Evolutionary conservation across 2,797 vertebrate genomes (phyloP).

Genomic region (Malurus splendens): DNA sequence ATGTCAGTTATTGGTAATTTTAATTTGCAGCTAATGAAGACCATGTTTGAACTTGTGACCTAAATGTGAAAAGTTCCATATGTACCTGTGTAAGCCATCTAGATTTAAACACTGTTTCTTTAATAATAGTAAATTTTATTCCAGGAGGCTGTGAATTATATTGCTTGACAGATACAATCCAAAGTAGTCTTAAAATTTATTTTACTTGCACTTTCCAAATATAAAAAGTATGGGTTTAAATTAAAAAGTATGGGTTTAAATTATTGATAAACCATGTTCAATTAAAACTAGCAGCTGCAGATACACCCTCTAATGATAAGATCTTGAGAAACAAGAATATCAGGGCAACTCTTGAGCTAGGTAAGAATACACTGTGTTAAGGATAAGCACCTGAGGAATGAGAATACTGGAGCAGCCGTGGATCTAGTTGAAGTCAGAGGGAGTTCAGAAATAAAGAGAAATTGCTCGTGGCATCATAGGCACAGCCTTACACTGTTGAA

Average conservation of each 20-base stretch:
- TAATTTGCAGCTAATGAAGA: slow-evolving; percentile 35
- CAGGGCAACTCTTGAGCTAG: not conserved
- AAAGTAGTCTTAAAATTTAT: not conserved
- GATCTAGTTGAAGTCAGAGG: not conserved
- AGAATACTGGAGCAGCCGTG: not conserved
- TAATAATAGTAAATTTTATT: not conserved
- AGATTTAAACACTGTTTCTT: slow-evolving; percentile 11
- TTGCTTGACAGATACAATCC: not conserved
- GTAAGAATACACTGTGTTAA: not conserved
- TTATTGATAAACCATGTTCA: not conserved
- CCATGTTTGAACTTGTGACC: slow-evolving; percentile 25
- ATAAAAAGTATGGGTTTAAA: not conserved
- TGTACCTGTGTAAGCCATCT: not conserved
- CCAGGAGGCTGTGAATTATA: not conserved
- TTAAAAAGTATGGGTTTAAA: not conserved
- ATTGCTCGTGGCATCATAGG: not conserved
- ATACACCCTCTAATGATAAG: not conserved
- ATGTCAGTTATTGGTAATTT: slow-evolving; percentile 19
- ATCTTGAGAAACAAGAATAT: not conserved
- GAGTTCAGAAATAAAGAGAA: not conserved
- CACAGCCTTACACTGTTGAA: not conserved
- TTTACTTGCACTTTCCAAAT: not conserved
- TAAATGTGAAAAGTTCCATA: slow-evolving; percentile 1
- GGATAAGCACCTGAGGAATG: not conserved
- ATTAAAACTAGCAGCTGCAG: not conserved